Evolutionary conservation across 2,113 vertebrate genomes (phyloP), one percentile per base, ranked within the genome.

Genomic region (Ornithorhynchus anatinus): DNA sequence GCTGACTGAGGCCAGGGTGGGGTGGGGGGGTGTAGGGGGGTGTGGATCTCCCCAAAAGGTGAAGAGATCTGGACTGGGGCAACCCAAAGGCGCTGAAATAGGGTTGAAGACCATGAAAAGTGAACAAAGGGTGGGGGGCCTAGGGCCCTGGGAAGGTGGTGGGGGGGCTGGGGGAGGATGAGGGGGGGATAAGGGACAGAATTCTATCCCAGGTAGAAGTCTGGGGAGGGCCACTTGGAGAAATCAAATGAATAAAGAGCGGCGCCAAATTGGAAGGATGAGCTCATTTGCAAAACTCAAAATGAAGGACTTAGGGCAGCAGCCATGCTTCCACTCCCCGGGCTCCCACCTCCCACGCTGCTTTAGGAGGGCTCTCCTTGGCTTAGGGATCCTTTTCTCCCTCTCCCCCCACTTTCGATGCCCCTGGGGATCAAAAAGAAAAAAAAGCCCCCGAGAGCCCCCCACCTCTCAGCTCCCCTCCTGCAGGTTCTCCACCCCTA

Each of bases 261-360:
- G 89, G 91, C 86, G 88, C 90, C 91, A 92, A 92, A 92, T 85
- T 80, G 80, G 91, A 89, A 90, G 90, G 87, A 90, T 92, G 89
- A 93, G 91, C 83, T 89, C 88, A 87, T 87, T 89, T 88, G 89
- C 63, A 88, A 57, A 84, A 80, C 86, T 86, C 86, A 88, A 86
- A 86, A 84, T 87, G 88, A 88, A 83, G 80, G 87, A 90, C 81
- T 77, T 80, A 47, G 57, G 85, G 61, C 89, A 90, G 91, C 88
- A 91, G 92, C 91, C 92, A 88, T 88, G 88, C 89, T 91, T 88
- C 89, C 87, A 27, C 75, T 36, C 52, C 43, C 45, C 35, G 12
- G 87, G 92, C 94, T 94, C 94, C 92, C 91, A 93, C 93, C 89
- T 84, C 88, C 83, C 90, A 86, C 80, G 75, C 76, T 79, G 86